These are phyloP conservation scores for Bufo bufo DNA, from an alignment of 2,113 vertebrate species.

Conservation along the genomic window DNA sequence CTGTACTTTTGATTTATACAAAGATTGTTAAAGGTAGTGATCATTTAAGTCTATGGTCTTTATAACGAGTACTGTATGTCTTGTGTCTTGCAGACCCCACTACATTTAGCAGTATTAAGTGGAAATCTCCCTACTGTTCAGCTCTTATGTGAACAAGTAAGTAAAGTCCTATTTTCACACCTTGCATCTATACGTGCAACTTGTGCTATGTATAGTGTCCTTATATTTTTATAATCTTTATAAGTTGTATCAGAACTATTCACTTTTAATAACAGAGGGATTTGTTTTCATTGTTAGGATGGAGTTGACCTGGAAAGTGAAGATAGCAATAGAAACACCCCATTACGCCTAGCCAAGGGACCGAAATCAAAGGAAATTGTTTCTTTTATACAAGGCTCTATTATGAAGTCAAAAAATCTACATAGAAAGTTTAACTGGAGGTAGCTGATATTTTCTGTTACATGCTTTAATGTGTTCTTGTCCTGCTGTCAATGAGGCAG, in stretches of 20 bases:
- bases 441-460: conserved; percentile 37
- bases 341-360: conserved; percentile 49
- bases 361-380: conserved; percentile 54
- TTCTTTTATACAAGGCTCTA: conserved; percentile 34
- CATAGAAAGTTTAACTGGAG: conserved; percentile 56
- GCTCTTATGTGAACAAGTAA: conserved; percentile 63
- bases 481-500: not conserved
- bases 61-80: too few species aligned
- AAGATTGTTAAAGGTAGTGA: too few species aligned
- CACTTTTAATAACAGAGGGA: not conserved
- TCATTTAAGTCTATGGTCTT: too few species aligned
- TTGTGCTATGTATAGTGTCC: not conserved
- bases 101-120: conserved; percentile 61
- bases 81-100: conserved; percentile 57
- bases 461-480: not conserved
- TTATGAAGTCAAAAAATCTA: conserved; percentile 43
- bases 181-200: not conserved
- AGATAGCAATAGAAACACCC: conserved; percentile 60
- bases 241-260: not conserved
- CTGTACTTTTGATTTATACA: too few species aligned
- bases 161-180: not conserved
- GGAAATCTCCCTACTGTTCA: conserved; percentile 58
- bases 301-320: conserved; percentile 51
- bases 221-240: not conserved
- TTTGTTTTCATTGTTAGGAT: conserved; percentile 42